phyloP scores from a whole-genome alignment of 2,797 vertebrate species.

The Furcifer pardalis region DNA sequence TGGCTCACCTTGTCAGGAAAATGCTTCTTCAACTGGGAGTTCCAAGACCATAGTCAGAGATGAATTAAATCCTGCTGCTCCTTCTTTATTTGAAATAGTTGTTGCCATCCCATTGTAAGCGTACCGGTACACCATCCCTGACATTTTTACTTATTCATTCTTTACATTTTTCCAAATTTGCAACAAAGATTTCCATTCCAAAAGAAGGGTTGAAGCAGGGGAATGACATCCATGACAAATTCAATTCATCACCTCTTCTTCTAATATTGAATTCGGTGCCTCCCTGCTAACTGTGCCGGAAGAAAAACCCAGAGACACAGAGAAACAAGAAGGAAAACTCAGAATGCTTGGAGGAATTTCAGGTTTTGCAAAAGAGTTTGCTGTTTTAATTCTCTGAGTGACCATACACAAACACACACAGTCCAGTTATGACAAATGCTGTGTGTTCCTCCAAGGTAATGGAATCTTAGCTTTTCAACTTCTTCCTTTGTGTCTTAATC shows the following conservation, averaged over 20 bases:
- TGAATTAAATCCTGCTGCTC: background rate
- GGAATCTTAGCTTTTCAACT: background rate
- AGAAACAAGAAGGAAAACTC: background rate
- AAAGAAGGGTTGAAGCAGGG: background rate
- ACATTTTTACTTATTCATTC: background rate
- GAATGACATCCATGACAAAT: background rate
- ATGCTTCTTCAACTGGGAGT: slow-evolving; percentile 28
- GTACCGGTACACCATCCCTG: background rate
- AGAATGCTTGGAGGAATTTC: background rate
- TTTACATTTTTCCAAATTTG: background rate
- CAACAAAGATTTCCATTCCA: background rate
- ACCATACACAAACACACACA: background rate
- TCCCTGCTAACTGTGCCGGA: background rate
- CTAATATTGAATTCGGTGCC: background rate
- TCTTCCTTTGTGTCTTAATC: too few species aligned
- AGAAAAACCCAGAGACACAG: too few species aligned
- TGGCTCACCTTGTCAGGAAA: background rate
- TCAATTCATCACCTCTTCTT: background rate
- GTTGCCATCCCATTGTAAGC: background rate
- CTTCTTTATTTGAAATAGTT: background rate
- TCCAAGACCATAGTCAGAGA: background rate
- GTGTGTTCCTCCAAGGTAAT: background rate
- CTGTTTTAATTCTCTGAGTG: too few species aligned
- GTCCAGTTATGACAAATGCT: background rate
- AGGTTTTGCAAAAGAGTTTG: background rate